Percentiles rank a stretch among this genome's conserved stretches.
phyloP scores from a whole-genome alignment of 2,797 vertebrate species.

The Manis javanica region DNA sequence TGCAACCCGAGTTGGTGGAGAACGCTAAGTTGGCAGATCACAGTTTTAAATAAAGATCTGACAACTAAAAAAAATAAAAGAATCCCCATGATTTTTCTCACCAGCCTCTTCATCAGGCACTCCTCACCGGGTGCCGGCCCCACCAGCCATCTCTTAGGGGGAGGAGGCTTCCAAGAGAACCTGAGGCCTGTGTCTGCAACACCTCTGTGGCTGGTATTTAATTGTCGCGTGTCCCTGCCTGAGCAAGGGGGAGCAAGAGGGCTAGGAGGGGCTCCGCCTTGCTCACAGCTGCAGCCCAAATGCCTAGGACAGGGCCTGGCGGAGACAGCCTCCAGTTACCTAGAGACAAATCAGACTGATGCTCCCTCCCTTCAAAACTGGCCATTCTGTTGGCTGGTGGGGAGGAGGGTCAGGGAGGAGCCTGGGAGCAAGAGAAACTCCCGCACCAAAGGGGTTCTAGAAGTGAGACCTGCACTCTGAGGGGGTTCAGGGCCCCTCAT shows the following conservation, averaged over 20 bases:
- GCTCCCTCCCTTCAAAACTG: accelerated
- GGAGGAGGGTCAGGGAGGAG: background rate
- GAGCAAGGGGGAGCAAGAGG: accelerated
- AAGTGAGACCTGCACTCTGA: background rate
- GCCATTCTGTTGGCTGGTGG: accelerated
- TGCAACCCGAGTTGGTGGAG: no score
- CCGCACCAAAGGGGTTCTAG: background rate
- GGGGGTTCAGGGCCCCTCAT: background rate
- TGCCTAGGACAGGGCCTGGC: background rate
- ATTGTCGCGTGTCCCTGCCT: background rate
- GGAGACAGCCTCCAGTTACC: background rate
- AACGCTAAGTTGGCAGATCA: no score
- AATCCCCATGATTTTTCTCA: background rate
- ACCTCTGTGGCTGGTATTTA: background rate
- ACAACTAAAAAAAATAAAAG: background rate
- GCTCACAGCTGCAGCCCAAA: no score
- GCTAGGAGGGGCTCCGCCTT: background rate
- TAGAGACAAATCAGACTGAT: accelerated
- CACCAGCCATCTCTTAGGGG: accelerated
- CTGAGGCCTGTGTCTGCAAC: background rate
- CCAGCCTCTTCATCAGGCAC: background rate
- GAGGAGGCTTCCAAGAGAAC: accelerated
- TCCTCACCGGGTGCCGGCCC: background rate
- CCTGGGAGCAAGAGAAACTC: background rate
- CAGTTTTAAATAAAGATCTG: no score